Conservation (phyloP, 2,888 invertebrate species). For the Pelosia muscerda region DNA sequence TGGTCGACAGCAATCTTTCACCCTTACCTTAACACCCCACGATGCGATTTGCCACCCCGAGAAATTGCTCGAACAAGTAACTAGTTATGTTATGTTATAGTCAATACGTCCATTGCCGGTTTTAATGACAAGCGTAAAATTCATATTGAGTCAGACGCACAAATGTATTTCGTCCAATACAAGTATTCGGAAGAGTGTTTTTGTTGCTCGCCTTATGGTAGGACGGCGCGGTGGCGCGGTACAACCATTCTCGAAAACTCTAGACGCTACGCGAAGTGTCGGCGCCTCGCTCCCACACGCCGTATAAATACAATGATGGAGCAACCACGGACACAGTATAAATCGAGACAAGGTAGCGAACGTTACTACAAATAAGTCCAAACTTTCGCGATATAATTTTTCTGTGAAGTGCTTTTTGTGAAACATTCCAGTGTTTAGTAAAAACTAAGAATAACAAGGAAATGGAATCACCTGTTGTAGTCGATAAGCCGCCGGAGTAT, state of each 20-base stretch:
- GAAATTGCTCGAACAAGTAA: constrained; percentile 43
- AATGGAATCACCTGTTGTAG: constrained; percentile 88
- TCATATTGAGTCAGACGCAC: constrained; percentile 32
- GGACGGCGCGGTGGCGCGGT: constrained; percentile 29
- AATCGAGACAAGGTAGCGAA: constrained; percentile 64
- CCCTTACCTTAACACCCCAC: constrained; percentile 22
- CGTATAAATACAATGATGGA: constrained; percentile 73
- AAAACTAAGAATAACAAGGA: constrained; percentile 40
- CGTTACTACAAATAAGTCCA: constrained; percentile 56
- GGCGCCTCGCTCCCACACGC: constrained; percentile 60
- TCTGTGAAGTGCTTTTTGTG: constrained; percentile 76
- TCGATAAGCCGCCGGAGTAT: constrained; percentile 88
- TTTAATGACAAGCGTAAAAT: constrained; percentile 26
- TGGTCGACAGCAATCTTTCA: neutral
- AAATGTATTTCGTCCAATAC: constrained; percentile 34
- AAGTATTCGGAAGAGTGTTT: constrained; percentile 24
- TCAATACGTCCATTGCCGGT: constrained; percentile 38
- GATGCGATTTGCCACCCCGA: constrained; percentile 30
- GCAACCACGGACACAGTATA: constrained; percentile 71
- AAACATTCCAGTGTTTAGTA: constrained; percentile 76
- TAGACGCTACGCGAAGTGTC: constrained; percentile 68
- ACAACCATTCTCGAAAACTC: constrained; percentile 55
- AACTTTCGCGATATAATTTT: constrained; percentile 56
- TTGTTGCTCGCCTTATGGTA: constrained; percentile 26
- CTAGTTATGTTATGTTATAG: neutral